Evolutionary conservation across 2,888 invertebrate genomes (phyloP), one percentile per base, ranked within the genome.

Genomic region (Scotopteryx bipunctaria): DNA sequence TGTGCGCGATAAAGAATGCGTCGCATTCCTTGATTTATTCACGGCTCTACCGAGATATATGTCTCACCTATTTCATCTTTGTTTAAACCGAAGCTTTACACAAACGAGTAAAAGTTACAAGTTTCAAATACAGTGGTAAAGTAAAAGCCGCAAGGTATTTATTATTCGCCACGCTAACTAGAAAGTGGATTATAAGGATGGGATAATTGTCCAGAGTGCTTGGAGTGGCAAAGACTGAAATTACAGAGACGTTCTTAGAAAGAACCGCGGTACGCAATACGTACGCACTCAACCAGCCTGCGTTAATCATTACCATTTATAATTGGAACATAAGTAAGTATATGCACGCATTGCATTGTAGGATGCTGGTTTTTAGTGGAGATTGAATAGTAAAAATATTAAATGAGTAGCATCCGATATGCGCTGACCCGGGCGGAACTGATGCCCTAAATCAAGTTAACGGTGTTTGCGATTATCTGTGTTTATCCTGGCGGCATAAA

Each of bases 401-500:
- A 1, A 38, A 48, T 48, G 38, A 44, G 11, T 29, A 2, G 6
- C 8, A 9, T 29, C 32, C n/a, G 27, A 35, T 40, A 55, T 51
- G 32, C 52, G 42, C 42, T 42, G 52, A 53, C 41, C 63, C 54
- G 69, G 78, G 73, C 74, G 76, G 71, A 71, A 70, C 73, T 67
- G 63, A 64, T 71, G 70, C 65, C 69, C 72, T 84, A 74, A 78
- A 81, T 79, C 77, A 80, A 76, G 64, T 64, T 81, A 79, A 76
- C 83, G 81, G 78, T 76, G 63, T 50, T 59, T 41, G 61, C 65
- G 72, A 76, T 78, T 78, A 81, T 79, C 76, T 74, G 62, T 73
- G 78, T 78, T 83, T 81, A 83, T 82, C 81, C 76, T 79, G 77
- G 78, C 78, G 73, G 81, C 73, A 72, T 73, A 72, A 77, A 72